A percentile compares a stretch with the other conserved stretches of the same genome.
Evolutionary conservation across 2,888 invertebrate genomes (phyloP).

Genomic region (Tetanocera ferruginea): DNA sequence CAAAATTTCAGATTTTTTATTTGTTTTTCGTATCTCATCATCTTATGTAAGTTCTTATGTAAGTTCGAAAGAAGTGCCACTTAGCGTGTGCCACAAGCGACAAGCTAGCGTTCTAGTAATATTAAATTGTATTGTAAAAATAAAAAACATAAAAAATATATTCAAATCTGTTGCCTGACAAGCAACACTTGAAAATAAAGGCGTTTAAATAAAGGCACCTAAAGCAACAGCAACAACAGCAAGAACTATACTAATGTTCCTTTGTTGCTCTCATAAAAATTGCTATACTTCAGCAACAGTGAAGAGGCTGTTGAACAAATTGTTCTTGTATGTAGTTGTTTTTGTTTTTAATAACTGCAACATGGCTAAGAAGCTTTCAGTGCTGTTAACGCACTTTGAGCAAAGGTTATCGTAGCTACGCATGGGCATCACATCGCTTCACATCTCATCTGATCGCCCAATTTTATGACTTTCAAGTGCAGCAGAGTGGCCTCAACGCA

Average conservation of each 20-base stretch:
- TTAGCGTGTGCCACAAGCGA: not conserved
- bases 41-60: no score
- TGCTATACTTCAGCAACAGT: not conserved
- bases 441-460: slow-evolving; percentile 7
- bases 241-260: not conserved
- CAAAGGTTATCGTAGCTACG: slow-evolving; percentile 7
- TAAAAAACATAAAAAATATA: no score
- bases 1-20: no score
- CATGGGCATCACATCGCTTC: not conserved
- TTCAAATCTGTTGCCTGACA: no score
- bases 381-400: slow-evolving; percentile 3
- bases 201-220: not conserved
- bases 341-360: not conserved
- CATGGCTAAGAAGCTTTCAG: not conserved
- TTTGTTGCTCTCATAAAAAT: not conserved
- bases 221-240: not conserved
- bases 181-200: not conserved
- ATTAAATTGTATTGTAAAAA: no score
- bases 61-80: no score
- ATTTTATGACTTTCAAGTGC: slow-evolving; percentile 24
- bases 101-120: not conserved
- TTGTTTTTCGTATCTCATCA: no score
- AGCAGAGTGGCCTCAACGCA: not conserved
- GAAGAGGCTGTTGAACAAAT: not conserved
- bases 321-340: not conserved